A percentile compares a stretch with the other conserved stretches of the same genome.
Conservation (phyloP, 2,888 invertebrate genomes). For the Oxytorus armatus region DNA sequence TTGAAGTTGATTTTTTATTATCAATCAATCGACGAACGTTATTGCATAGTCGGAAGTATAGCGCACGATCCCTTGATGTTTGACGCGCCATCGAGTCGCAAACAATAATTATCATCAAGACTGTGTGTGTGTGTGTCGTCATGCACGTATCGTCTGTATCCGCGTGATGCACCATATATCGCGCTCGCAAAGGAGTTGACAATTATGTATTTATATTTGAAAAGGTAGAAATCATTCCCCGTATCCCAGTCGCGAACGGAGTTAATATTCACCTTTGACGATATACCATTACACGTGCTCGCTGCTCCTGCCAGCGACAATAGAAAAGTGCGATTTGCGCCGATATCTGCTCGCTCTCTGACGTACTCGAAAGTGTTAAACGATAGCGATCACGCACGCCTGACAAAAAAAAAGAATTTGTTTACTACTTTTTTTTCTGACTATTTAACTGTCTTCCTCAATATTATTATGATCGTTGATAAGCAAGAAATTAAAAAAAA, state of each 20-base stretch:
- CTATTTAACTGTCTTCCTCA: background rate
- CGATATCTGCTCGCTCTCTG: constrained; percentile 9
- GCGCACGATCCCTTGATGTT: background rate
- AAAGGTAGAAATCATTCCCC: constrained; percentile 28
- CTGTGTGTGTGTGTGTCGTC: constrained; percentile 4
- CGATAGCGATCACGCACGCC: constrained; percentile 33
- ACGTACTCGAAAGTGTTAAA: constrained; percentile 25
- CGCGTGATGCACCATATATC: constrained; percentile 23
- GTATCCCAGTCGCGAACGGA: background rate
- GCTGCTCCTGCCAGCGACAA: background rate
- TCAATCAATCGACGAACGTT: constrained; percentile 27
- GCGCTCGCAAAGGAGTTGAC: constrained; percentile 16
- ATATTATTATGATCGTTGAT: constrained; percentile 22
- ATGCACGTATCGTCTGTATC: constrained; percentile 15
- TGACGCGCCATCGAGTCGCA: constrained; percentile 21
- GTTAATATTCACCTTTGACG: constrained; percentile 57
- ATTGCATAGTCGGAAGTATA: background rate
- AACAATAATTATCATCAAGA: background rate
- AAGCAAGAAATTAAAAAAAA: background rate
- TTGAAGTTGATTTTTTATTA: too few species aligned
- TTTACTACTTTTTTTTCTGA: constrained; percentile 25
- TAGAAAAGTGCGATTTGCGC: background rate
- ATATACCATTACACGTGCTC: constrained; percentile 17
- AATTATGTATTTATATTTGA: constrained; percentile 50
- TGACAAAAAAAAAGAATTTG: constrained; percentile 36